Evolutionary conservation across 53 echinoderm and acorn worm species (phyloP).

Genomic region (Astropecten irregularis): DNA sequence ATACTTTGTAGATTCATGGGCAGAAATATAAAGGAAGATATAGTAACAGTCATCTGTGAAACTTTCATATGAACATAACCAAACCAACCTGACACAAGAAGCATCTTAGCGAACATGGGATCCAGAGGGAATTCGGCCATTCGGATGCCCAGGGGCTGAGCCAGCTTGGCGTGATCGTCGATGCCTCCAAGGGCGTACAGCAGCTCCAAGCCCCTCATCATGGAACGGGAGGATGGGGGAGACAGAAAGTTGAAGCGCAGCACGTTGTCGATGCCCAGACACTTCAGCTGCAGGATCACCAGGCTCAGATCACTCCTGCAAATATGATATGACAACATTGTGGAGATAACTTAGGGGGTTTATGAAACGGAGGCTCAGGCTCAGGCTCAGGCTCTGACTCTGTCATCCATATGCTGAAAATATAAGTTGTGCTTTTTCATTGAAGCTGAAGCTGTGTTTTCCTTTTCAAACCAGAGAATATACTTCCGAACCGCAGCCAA

Average conservation of each 20-base stretch:
- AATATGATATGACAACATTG: background rate
- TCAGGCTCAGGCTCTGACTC: too few relatives aligned
- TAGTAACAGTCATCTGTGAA: too few relatives aligned
- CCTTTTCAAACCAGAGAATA: too few relatives aligned
- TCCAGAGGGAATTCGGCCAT: slow-evolving; percentile 96
- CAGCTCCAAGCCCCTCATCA: slow-evolving; percentile 91
- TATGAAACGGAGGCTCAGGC: too few relatives aligned
- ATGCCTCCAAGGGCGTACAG: slow-evolving; percentile 95
- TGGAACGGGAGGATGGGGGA: slow-evolving; percentile 87
- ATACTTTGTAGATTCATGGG: too few relatives aligned
- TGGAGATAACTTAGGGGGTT: too few relatives aligned
- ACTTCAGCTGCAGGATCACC: slow-evolving; percentile 93
- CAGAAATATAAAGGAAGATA: too few relatives aligned
- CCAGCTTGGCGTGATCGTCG: slow-evolving; percentile 84
- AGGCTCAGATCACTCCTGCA: slow-evolving; percentile 86
- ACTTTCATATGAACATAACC: background rate
- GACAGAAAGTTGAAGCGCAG: slow-evolving; percentile 95
- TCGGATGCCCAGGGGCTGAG: slow-evolving; percentile 87
- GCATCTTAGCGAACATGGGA: slow-evolving; percentile 95
- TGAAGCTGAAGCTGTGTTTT: too few relatives aligned
- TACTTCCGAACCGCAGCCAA: too few relatives aligned
- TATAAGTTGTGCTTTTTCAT: too few relatives aligned
- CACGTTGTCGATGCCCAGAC: slow-evolving; percentile 95
- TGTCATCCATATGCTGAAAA: too few relatives aligned
- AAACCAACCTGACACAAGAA: slow-evolving; percentile 84